Evolutionary conservation across 2,888 invertebrate genomes (phyloP).

Genomic region (Strigamia maritima): DNA sequence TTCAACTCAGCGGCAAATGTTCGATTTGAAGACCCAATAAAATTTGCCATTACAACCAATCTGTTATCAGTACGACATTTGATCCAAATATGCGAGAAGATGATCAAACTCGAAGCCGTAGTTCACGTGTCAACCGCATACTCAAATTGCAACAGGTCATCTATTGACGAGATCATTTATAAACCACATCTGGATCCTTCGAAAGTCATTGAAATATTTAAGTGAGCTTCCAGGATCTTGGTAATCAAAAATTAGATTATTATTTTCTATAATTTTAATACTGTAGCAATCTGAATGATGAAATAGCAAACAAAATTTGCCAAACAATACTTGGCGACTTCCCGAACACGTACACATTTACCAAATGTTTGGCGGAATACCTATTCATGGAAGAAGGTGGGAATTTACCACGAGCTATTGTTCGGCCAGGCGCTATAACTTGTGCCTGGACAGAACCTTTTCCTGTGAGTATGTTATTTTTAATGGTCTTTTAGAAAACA

Average conservation of each 20-base stretch:
- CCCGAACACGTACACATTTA: not conserved
- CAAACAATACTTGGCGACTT: not conserved
- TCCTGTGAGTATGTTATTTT: not conserved
- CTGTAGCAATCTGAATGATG: not conserved
- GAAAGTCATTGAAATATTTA: not conserved
- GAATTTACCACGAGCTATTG: not conserved
- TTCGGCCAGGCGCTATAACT: not conserved
- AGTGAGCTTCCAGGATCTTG: not conserved
- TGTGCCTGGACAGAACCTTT: not conserved
- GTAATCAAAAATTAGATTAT: not conserved
- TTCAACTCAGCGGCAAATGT: not conserved
- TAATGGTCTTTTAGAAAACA: too few species aligned
- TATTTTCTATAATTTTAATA: not conserved
- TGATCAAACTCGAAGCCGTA: not conserved
- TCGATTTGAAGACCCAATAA: not conserved
- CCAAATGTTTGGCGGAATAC: not conserved
- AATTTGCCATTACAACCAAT: not conserved
- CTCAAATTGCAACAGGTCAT: not conserved
- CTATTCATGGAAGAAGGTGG: not conserved
- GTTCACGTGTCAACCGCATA: not conserved
- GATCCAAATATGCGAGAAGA: not conserved
- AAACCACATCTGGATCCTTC: not conserved
- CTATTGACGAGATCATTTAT: not conserved
- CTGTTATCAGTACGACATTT: not conserved
- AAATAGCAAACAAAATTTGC: not conserved